These are phyloP conservation scores for Oxygymnocypris stewartii DNA, from an alignment of 2,113 vertebrate species.

Conservation along the genomic window DNA sequence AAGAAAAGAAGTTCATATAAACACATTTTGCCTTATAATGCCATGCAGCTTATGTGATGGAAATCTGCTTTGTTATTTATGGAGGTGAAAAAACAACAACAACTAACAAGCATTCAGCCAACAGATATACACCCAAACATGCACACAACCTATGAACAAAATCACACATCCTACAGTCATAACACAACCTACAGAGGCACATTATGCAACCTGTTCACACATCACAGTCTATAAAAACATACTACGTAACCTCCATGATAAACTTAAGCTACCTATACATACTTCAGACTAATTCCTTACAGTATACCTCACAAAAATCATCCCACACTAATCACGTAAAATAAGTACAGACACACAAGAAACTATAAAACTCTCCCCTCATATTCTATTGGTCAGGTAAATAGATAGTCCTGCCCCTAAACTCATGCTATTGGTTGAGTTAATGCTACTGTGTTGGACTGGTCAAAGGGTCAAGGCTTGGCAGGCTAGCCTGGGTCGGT, in stretches of 20 bases:
- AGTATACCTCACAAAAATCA: not conserved
- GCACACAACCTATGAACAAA: constrained; percentile 4
- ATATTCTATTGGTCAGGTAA: not conserved
- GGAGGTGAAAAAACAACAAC: constrained; percentile 17
- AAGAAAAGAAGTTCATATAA: not conserved
- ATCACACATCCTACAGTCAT: constrained; percentile 41
- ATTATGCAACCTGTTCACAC: constrained; percentile 15
- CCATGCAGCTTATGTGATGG: not conserved
- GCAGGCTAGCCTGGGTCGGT: not conserved
- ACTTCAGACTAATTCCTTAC: constrained; percentile 15
- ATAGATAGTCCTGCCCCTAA: not conserved
- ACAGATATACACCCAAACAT: not conserved
- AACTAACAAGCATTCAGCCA: constrained; percentile 38
- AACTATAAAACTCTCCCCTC: not conserved
- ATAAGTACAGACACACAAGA: not conserved
- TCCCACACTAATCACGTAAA: not conserved
- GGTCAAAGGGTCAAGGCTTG: not conserved
- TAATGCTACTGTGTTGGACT: not conserved
- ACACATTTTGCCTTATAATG: not conserved
- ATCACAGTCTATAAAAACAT: constrained; percentile 19
- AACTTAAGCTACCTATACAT: constrained; percentile 38
- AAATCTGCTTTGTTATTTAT: constrained; percentile 34
- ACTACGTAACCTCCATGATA: constrained; percentile 16
- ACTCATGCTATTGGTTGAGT: not conserved
- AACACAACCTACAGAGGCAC: constrained; percentile 39